Evolutionary conservation across 2,113 vertebrate species (phyloP).

Genomic region (Origma solitaria): DNA sequence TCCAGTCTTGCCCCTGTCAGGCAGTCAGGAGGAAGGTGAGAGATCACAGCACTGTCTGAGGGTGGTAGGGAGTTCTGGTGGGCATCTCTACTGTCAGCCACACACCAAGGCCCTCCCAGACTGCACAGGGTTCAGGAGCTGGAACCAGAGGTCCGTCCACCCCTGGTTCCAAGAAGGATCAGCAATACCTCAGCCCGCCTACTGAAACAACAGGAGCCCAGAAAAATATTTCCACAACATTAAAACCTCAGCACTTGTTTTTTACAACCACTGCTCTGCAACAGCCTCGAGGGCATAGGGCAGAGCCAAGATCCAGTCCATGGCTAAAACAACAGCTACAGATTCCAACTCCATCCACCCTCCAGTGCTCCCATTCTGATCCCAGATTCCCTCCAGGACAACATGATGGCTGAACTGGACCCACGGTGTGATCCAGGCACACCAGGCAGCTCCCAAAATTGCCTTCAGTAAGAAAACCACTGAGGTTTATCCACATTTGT

Average conservation of each 20-base stretch:
- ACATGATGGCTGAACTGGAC: rapidly evolving
- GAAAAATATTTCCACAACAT: background rate
- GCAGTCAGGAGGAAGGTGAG: background rate
- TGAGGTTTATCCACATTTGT: background rate
- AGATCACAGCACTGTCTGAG: background rate
- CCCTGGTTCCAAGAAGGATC: background rate
- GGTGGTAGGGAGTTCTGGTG: background rate
- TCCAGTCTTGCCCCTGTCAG: background rate
- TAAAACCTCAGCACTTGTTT: background rate
- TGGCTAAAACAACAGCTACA: background rate
- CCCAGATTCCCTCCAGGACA: background rate
- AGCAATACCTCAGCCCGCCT: background rate
- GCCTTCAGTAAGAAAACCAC: background rate
- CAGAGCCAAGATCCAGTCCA: background rate
- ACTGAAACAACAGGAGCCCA: background rate
- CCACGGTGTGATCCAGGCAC: background rate
- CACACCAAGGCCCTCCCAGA: background rate
- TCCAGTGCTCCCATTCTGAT: background rate
- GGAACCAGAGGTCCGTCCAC: background rate
- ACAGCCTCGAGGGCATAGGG: background rate
- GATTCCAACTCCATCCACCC: background rate
- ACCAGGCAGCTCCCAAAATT: background rate
- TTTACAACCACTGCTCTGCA: background rate
- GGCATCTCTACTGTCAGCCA: background rate
- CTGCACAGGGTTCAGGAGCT: background rate